Base-by-base conservation (phyloP, 2,113 vertebrate species). In the Coptodon bakossiorum region DNA sequence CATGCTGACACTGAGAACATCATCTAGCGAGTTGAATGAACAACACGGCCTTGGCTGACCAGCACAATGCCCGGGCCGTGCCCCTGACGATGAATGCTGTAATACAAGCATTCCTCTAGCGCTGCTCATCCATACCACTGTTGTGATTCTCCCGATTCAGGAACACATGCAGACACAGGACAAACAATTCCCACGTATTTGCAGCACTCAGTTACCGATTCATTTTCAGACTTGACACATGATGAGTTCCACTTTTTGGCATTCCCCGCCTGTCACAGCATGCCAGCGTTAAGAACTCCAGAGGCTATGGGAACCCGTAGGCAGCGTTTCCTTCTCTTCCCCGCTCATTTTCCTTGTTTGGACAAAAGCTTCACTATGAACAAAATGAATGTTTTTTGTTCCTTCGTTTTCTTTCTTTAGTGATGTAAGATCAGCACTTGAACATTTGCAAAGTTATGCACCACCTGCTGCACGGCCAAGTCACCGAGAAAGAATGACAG, bases 331-430 rank as follows among this genome's bases (percentile, higher is more conserved):
- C 31, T 48, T 84, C 84, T 40, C 66, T 83, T 85, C 79, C 16
- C 50, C 66, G 34, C 54, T 80, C 52, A 71, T 89, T 92, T 76
- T 31, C 91, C 93, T 93, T 94, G 80, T 95, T 95, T 93, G 92
- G 95, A 91, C 89, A 94, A 90, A 89, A 90, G 53, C 63, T 24
- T 73, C 40, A 31, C 24, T 22, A 7, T 86, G n/a, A 27, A 52
- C n/a, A 71, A 81, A 80, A 57, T 16, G 5, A 71, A 57, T 80
- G 61, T 27, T 19, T 79, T 85, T 79, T 40, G 24, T 40, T 24
- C 63, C 43, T 78, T 50, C 9, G 31, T 22, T 43, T 79, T 10
- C 52, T 29, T 71, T 66, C 31, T 63, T 6, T 59, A 79, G 85
- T 89, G 90, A 88, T 89, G 88, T 90, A 81, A 86, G 78, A 87